Evolutionary conservation across 2,797 vertebrate species (phyloP), one percentile per base, ranked within the genome.

Genomic region (Capromys pilorides): DNA sequence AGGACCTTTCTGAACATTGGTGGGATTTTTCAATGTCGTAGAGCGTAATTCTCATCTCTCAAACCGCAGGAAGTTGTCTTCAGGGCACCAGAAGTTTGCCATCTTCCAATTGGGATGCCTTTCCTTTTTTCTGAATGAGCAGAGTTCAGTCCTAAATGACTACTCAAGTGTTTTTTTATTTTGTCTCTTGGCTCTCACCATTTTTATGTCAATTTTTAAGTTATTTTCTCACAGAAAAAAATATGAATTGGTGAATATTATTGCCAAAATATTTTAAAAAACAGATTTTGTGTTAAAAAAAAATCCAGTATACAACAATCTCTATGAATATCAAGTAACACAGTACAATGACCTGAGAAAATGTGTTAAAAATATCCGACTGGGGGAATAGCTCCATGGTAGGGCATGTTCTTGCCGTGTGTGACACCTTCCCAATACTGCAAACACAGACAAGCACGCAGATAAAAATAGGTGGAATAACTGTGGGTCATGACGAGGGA

Each of bases 91-190:
- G 57, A 91, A 61, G 24, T 67, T 84, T 86, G 28, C 80, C n/a
- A 33, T 89, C 26, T 91, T 93, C n/a, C 21, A 49, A 79, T 91
- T 79, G 79, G 36, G 49, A 31, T 5, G 31, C 22, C 54, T 26
- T 67, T 59, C 7, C 36, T 82, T 95, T 93, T 92, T 92, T 90
- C 59, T 33, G 45, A 82, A 51, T 41, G 86, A 88, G 93, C 54
- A 78, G 39, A 93, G 85, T 89, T 88, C n/a, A 85, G 33, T 54
- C 33, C 61, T 66, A 91, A 84, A 16, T 24, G n/a, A 95, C 62
- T 62, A 51, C 16, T 51, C 57, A 86, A 36, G 22, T 86, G 24
- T 88, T 92, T 80, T 80, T 71, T 64, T 67, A 62, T 87, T 86
- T 95, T 5, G 45, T 57, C 26, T 71, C 61, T 33, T 73, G 31